phyloP scores from a whole-genome alignment of 2,888 invertebrate species.

The Clivina fossor region DNA sequence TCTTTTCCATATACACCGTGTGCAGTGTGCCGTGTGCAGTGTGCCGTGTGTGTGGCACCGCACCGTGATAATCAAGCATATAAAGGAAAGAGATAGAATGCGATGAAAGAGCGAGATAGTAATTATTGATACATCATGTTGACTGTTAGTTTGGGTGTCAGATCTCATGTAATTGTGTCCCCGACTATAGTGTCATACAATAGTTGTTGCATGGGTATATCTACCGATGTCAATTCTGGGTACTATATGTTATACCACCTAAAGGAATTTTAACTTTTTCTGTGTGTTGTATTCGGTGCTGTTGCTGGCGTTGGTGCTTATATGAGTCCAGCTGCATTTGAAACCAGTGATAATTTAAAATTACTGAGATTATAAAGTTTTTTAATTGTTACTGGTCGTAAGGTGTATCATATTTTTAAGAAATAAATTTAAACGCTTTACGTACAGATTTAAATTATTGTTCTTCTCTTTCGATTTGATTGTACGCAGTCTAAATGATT shows the following conservation, averaged over 20 bases:
- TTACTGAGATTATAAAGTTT: slow-evolving; percentile 20
- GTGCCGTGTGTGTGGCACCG: slow-evolving; percentile 5
- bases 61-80: background rate
- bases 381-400: slow-evolving; percentile 11
- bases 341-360: slow-evolving; percentile 19
- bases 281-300: background rate
- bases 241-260: background rate
- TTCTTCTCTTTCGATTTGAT: background rate
- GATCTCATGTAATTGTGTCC: slow-evolving; percentile 17
- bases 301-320: background rate
- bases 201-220: slow-evolving; percentile 15
- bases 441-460: slow-evolving; percentile 16
- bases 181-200: slow-evolving; percentile 16
- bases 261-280: background rate
- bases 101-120: background rate
- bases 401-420: slow-evolving; percentile 16
- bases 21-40: too few species aligned
- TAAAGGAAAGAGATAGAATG: slow-evolving; percentile 1
- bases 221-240: too few species aligned
- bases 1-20: too few species aligned
- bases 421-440: background rate
- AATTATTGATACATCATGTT: slow-evolving; percentile 20
- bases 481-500: too few species aligned
- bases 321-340: background rate
- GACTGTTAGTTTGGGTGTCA: slow-evolving; percentile 13